Evolutionary conservation across 1,140 invertebrate species (phyloP).

Genomic region (Brachionus rubens): DNA sequence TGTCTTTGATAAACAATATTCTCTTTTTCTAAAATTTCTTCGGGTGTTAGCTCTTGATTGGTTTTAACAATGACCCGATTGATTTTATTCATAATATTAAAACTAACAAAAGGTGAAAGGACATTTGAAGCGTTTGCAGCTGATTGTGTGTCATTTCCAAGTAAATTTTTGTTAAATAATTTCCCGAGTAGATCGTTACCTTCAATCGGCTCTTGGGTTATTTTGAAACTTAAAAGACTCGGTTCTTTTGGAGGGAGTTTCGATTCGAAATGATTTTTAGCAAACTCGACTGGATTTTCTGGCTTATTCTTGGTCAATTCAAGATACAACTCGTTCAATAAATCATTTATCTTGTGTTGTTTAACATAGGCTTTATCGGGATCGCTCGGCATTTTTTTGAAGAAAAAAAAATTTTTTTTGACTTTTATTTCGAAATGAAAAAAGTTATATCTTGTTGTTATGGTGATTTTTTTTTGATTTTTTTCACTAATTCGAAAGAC

Average conservation of each 20-base stretch:
- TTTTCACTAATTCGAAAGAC: too few relatives aligned
- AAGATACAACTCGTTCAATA: slow-evolving; percentile 8
- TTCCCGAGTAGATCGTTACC: neutral
- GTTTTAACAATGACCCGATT: neutral
- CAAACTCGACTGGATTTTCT: neutral
- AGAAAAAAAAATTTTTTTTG: too few relatives aligned
- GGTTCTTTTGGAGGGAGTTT: slow-evolving; percentile 30
- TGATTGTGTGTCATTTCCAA: neutral
- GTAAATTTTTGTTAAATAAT: neutral
- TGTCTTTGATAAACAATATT: neutral
- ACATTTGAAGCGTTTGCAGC: neutral
- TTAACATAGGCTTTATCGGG: neutral
- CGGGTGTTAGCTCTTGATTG: neutral
- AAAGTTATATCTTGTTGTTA: too few relatives aligned
- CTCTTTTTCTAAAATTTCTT: neutral
- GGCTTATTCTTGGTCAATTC: slow-evolving; percentile 2
- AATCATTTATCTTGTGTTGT: slow-evolving; percentile 18
- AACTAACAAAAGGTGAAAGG: neutral
- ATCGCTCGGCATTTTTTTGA: slow-evolving; percentile 1
- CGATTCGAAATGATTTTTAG: slow-evolving; percentile 1
- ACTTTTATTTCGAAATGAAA: too few relatives aligned
- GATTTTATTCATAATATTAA: neutral
- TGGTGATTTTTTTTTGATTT: too few relatives aligned
- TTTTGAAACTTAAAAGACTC: neutral
- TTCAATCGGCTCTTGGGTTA: neutral